Conservation (phyloP, 2,797 vertebrate species). For the Poecilia wingei region DNA sequence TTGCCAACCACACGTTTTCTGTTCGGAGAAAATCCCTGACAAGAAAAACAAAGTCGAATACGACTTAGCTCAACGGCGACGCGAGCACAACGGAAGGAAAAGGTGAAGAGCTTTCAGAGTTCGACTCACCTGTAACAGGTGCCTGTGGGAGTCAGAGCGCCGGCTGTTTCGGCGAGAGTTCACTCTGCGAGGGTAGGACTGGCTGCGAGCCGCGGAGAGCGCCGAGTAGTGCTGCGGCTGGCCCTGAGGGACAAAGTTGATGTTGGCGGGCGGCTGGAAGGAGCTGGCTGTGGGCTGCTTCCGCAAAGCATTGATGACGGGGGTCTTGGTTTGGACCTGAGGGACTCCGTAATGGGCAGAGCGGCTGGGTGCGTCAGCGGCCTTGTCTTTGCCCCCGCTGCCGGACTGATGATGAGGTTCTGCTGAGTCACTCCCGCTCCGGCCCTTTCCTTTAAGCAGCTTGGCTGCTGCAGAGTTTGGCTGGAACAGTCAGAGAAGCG, state of each 20-base stretch:
- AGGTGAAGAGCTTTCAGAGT: neutral
- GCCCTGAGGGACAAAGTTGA: conserved; percentile 74
- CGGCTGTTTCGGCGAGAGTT: conserved; percentile 62
- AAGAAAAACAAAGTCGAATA: conserved; percentile 28
- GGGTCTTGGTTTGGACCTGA: conserved; percentile 80
- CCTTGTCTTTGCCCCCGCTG: conserved; percentile 62
- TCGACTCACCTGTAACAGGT: conserved; percentile 70
- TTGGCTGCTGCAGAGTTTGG: conserved; percentile 75
- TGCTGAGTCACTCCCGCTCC: conserved; percentile 67
- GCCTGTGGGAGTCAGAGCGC: conserved; percentile 59
- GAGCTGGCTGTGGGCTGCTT: conserved; percentile 55
- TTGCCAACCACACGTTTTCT: conserved; percentile 42
- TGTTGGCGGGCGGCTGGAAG: conserved; percentile 44
- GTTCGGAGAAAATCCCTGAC: conserved; percentile 40
- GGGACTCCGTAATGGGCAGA: conserved; percentile 75
- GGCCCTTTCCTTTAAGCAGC: conserved; percentile 74
- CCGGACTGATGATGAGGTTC: conserved; percentile 62
- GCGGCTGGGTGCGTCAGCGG: conserved; percentile 60
- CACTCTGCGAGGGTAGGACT: conserved; percentile 67
- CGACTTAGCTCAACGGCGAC: neutral
- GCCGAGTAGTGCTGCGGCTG: conserved; percentile 65
- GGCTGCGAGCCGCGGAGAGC: conserved; percentile 62
- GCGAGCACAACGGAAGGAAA: neutral
- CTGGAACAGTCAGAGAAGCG: conserved; percentile 63
- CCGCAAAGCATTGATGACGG: conserved; percentile 65